These are phyloP conservation scores for Proteles cristata DNA, from an alignment of 2,113 vertebrate genomes.

Conservation along the genomic window DNA sequence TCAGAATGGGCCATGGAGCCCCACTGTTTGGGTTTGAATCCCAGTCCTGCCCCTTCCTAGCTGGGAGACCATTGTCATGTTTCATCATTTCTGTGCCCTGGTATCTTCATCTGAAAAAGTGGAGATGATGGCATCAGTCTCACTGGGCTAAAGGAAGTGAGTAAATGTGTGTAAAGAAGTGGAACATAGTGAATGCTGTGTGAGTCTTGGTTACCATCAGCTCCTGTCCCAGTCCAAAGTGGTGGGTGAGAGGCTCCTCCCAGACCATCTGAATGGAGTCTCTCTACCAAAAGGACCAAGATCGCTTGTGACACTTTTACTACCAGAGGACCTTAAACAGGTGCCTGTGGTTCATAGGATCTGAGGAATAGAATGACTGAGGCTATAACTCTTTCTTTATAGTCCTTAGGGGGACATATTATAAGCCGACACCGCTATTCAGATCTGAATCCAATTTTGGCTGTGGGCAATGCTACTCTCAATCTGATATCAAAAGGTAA, in stretches of 20 bases:
- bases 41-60: no score
- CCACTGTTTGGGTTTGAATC: neutral
- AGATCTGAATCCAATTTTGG: conserved; percentile 90
- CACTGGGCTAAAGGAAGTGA: neutral
- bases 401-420: conserved; percentile 91
- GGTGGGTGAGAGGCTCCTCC: fast-evolving
- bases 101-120: neutral
- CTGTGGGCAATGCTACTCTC: conserved; percentile 86
- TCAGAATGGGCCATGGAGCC: neutral
- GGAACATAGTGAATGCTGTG: neutral
- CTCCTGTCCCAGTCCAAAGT: neutral
- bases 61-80: neutral
- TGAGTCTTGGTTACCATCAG: no score
- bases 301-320: neutral
- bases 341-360: neutral
- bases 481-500: conserved; percentile 86
- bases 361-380: neutral
- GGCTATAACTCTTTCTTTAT: conserved; percentile 12
- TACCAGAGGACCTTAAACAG: neutral
- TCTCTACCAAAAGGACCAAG: neutral
- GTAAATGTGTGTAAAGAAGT: neutral
- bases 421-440: conserved; percentile 88
- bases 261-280: neutral
- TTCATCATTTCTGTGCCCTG: neutral
- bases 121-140: neutral